Conservation (phyloP, 2,113 vertebrate species). For the Piaya cayana region DNA sequence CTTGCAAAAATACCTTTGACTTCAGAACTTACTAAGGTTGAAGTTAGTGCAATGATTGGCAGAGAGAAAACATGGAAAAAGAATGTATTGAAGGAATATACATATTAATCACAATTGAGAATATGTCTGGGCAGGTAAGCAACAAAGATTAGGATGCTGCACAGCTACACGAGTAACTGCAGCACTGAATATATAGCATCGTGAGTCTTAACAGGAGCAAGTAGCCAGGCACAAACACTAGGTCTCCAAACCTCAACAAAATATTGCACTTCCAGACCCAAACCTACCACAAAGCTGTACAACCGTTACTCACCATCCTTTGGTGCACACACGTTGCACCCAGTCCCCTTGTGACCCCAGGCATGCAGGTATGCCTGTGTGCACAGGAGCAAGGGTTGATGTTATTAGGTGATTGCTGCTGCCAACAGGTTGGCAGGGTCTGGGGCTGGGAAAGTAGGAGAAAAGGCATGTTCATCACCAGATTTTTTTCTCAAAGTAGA, state of each 20-base stretch:
- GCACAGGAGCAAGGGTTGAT: background rate
- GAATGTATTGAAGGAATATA: rapidly evolving
- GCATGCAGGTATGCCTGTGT: rapidly evolving
- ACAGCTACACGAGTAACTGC: background rate
- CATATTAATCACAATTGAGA: background rate
- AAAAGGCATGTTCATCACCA: too few species aligned
- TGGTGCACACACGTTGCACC: background rate
- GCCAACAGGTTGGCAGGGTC: too few species aligned
- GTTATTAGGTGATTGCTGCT: background rate
- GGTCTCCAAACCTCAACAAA: background rate
- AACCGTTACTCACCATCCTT: background rate
- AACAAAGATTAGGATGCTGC: background rate
- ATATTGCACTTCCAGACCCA: background rate
- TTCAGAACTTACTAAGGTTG: background rate
- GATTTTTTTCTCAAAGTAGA: too few species aligned
- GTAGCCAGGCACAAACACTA: background rate
- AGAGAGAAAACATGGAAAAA: background rate
- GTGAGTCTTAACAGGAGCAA: background rate
- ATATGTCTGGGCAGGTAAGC: background rate
- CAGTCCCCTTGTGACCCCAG: too few species aligned
- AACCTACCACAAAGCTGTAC: background rate
- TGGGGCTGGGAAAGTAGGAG: background rate
- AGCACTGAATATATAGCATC: background rate
- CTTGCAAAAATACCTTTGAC: background rate
- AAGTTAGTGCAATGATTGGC: background rate